A percentile compares a stretch with the other conserved stretches of the same genome.
phyloP scores from a whole-genome alignment of 37 sponge, comb jelly and placozoan species.

The Mnemiopsis leidyi region DNA sequence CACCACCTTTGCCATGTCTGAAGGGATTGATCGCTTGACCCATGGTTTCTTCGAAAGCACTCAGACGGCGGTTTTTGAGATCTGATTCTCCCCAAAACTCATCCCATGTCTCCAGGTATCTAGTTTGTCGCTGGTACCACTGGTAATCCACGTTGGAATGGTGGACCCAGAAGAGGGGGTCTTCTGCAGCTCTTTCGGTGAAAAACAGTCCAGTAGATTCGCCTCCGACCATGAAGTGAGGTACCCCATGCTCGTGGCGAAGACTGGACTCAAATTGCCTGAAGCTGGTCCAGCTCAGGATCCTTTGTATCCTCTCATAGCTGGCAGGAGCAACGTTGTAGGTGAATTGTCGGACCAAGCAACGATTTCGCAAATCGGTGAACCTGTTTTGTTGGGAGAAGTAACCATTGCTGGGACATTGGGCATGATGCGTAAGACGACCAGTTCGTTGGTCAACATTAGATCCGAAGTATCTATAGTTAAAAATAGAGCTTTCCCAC shows the following conservation, averaged over 20 bases:
- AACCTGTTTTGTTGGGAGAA: background rate
- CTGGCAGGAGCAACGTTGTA: constrained; percentile 10
- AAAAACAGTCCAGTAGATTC: constrained; percentile 19
- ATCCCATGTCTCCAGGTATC: background rate
- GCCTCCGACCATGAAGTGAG: constrained; percentile 53
- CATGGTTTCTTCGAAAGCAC: background rate
- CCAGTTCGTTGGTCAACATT: background rate
- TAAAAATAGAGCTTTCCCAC: constrained; percentile 13
- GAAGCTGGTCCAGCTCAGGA: background rate
- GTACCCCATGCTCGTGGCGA: constrained; percentile 29
- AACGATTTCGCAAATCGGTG: background rate
- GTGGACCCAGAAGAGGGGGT: constrained; percentile 51
- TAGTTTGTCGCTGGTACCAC: constrained; percentile 34
- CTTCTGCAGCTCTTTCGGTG: constrained; percentile 46
- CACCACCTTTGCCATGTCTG: background rate
- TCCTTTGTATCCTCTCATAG: background rate
- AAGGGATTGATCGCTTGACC: constrained; percentile 38
- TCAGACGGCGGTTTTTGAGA: background rate
- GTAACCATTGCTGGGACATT: constrained; percentile 39
- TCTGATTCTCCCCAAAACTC: background rate
- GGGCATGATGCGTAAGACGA: background rate
- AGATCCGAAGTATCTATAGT: background rate
- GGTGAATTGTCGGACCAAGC: constrained; percentile 3
- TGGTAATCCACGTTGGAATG: constrained; percentile 46
- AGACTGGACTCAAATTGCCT: background rate